Base-by-base conservation (phyloP, 2,113 vertebrate species). In the Terrapene triunguis region DNA sequence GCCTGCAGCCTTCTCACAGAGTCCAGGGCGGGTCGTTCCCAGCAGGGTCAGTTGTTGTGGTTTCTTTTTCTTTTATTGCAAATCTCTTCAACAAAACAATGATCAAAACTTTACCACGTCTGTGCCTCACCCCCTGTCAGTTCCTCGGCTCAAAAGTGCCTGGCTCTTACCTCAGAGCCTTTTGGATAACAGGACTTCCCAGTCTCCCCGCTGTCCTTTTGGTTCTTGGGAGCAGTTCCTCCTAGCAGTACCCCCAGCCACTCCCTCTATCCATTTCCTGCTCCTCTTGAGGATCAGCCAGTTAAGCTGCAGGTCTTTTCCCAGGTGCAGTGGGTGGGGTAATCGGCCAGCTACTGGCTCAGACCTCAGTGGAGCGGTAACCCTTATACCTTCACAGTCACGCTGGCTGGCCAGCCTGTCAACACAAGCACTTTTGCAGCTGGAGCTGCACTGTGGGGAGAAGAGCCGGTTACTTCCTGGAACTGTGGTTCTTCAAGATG, bases 1-100 rank as follows among this genome's bases (percentile, higher is more conserved):
- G 1, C 62, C 29, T 19, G 35, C 0, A 0, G 0, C 1, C 0
- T 6, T 32, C 4, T 27, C 57, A 38, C 57, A 17, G 35, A 9
- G 12, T 10, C 50, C 11, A 38, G 16, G 3, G 72, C 24, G 65
- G 25, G 1, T 12, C 12, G 38, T 17, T 24, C 19, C 88, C 47
- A 1, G 0, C 54, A 3, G 2, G 7, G 22, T 25, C 76, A 24
- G 21, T 1, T 21, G 35, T 69, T 8, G 35, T 21, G 35, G 35
- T 9, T 32, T 62, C 59, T 32, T 62, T 69, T 69, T 21, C 65
- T 69, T 38, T 69, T 38, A 19, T 69, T 69, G n/a, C 35, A 38
- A 19, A 8, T 21, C 65, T 35, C 4, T 7, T 69, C 65, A 69
- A 17, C 35, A 10, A 38, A 69, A 62, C 59, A 32, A 21, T 29